Percentiles rank a stretch among this genome's conserved stretches.
Evolutionary conservation across 2,888 invertebrate genomes (phyloP).

Genomic region (Cephonodes hylas): DNA sequence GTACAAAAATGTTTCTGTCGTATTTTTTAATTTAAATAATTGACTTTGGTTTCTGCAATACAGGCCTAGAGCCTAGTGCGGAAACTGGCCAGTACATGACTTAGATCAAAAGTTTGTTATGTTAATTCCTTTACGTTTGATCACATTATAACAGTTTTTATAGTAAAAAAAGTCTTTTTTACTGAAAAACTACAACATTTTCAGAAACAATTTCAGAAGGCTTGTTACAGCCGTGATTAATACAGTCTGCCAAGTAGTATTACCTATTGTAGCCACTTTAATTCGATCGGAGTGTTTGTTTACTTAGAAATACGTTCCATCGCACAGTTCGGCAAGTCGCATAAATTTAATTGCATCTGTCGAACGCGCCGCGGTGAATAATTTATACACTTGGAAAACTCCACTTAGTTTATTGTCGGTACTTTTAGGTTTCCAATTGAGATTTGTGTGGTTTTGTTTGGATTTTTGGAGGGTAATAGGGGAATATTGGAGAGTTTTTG

Average conservation of each 20-base stretch:
- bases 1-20: no score
- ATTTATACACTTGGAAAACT: constrained; percentile 22
- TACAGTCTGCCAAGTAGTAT: not conserved
- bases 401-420: not conserved
- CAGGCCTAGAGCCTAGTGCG: no score
- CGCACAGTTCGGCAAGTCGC: constrained; percentile 20
- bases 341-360: constrained; percentile 36
- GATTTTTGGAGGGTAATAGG: not conserved
- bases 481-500: no score
- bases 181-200: no score
- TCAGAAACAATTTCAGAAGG: no score
- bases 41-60: no score
- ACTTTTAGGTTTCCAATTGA: not conserved
- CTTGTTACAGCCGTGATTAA: not conserved
- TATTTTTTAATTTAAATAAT: no score
- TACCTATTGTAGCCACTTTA: not conserved
- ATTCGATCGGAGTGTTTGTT: not conserved
- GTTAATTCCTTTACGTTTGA: no score
- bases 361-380: constrained; percentile 29
- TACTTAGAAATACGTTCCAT: not conserved
- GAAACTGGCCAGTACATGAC: no score
- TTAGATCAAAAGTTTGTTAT: no score
- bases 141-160: no score
- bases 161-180: no score
- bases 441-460: not conserved